Conservation (phyloP, 2,113 vertebrate genomes). For the Recurvirostra avosetta region DNA sequence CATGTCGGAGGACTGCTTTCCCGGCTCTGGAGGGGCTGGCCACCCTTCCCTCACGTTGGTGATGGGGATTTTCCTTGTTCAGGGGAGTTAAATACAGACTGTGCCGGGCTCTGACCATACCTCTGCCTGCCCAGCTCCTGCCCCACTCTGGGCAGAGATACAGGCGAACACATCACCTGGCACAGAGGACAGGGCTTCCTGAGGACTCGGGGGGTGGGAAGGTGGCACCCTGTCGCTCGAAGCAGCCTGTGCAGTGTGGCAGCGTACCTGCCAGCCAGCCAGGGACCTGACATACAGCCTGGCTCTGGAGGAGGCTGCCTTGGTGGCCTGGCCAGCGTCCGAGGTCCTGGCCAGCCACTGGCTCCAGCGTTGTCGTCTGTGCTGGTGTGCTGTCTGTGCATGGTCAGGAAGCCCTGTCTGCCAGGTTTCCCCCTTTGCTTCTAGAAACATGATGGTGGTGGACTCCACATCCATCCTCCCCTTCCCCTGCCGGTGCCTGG, state of each 20-base stretch:
- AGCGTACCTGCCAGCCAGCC: not conserved
- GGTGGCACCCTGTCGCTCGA: rapidly evolving
- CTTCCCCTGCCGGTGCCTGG: not conserved
- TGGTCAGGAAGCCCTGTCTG: not conserved
- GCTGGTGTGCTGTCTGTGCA: no score
- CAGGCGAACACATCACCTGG: not conserved
- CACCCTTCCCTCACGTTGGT: not conserved
- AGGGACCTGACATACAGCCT: not conserved
- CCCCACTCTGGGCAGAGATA: not conserved
- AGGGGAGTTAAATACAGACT: not conserved
- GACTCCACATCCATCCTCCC: rapidly evolving
- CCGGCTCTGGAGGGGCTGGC: not conserved
- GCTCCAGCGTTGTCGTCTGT: not conserved
- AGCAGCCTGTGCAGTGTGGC: not conserved
- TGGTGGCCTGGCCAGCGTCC: not conserved
- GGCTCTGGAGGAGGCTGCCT: not conserved
- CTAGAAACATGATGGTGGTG: not conserved
- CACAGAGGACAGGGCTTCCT: not conserved
- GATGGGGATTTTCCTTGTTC: rapidly evolving
- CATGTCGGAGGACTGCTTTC: not conserved
- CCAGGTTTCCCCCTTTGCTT: not conserved
- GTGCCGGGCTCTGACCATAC: not conserved
- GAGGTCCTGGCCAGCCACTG: no score
- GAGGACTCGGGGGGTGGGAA: rapidly evolving
- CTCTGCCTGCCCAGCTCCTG: not conserved